Conservation (phyloP, 1,140 invertebrate species). For the Geopemphigus sp. region DNA sequence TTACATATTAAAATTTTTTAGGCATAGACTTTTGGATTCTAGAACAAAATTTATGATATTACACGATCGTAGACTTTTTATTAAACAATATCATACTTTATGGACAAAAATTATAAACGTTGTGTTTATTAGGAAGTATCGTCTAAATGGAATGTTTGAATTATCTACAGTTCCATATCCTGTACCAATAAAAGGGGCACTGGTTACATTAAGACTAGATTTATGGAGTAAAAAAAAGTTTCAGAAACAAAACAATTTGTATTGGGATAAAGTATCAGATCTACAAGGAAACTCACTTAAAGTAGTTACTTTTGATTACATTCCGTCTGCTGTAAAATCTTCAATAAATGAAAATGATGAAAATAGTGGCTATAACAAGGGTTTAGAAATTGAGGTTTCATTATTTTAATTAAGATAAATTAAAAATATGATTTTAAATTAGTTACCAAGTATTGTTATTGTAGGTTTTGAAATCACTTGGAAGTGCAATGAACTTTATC, state of each 20-base stretch:
- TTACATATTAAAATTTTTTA: slow-evolving; percentile 54
- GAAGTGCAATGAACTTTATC: slow-evolving; percentile 68
- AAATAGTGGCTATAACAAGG: slow-evolving; percentile 53
- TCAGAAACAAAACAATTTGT: slow-evolving; percentile 53
- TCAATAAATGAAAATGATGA: background rate
- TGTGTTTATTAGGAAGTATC: slow-evolving; percentile 66
- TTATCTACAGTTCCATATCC: slow-evolving; percentile 72
- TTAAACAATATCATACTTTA: slow-evolving; percentile 65
- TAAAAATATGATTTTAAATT: background rate
- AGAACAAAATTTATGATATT: slow-evolving; percentile 68
- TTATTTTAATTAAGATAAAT: background rate
- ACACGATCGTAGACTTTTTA: slow-evolving; percentile 67
- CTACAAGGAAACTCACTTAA: slow-evolving; percentile 61
- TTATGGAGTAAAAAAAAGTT: slow-evolving; percentile 64
- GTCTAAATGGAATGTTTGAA: slow-evolving; percentile 62
- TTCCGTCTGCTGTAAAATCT: slow-evolving; percentile 63
- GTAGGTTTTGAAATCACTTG: slow-evolving; percentile 67
- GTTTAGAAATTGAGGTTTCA: slow-evolving; percentile 65
- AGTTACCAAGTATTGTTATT: background rate
- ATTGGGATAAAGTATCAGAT: slow-evolving; percentile 61
- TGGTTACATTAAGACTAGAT: slow-evolving; percentile 62
- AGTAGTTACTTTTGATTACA: slow-evolving; percentile 68
- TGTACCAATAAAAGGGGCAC: slow-evolving; percentile 58
- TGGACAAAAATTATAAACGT: slow-evolving; percentile 76
- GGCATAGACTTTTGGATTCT: slow-evolving; percentile 67